Base-by-base conservation (phyloP, 1,140 invertebrate species). In the Leptonema lineaticorne region DNA sequence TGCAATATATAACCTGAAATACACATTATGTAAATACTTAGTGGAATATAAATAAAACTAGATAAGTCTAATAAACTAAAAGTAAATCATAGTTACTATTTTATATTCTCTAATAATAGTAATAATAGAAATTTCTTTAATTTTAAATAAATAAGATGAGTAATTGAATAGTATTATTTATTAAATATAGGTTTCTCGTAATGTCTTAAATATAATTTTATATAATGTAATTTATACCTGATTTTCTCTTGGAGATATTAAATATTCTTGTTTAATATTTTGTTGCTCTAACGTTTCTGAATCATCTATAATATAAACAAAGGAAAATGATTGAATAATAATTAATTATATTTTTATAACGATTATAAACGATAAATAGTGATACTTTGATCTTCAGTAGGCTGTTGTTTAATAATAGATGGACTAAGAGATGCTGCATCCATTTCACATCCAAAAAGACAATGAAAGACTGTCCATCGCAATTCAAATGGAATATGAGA, bases 401-500 rank as follows among this genome's bases (percentile, higher is more conserved):
- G 27, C 26, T 27, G 20, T 59, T 33, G 46, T 73, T 0, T 69
- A 68, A 16, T 70, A 56, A 24, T 8, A 5, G 6, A 11, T 33
- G 67, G 71, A 20, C 69, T 24, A 2, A 53, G 73, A 3, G 72
- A 50, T 18, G 62, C 53, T 11, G 75, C 58, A 33, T 74, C 70
- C 24, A 70, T 75, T n/a, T 80, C 81, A 57, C 80, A 81, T 0
- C 81, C 81, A 48, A 82, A 81, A 7, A 82, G 73, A 64, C 81
- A 82, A 62, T 82, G 80, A 53, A 81, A 80, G 9, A 82, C 80
- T 29, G 81, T 82, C 81, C 81, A 82, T 0, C 81, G 75, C 0
- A 80, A 78, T 75, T 82, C 81, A 71, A 82, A 82, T 1, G 81
- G 81, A 14, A 82, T 82, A 63, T 82, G 81, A 0, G 81, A 81